These are phyloP conservation scores for Amphimedon queenslandica DNA, from an alignment of 37 sponge, comb jelly and placozoan species.

Conservation along the genomic window DNA sequence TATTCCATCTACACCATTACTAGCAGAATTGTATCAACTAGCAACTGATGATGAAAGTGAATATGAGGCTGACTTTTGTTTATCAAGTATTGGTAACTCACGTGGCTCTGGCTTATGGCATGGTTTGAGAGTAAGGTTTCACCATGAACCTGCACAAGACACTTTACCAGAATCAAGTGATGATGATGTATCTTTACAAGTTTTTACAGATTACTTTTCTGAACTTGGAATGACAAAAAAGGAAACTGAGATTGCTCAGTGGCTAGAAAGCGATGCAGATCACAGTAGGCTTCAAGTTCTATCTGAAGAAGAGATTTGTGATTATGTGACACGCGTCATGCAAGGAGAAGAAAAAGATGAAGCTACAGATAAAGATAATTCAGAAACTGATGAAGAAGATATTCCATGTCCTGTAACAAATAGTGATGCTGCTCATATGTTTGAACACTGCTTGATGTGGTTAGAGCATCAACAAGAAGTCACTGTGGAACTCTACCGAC, in stretches of 20 bases:
- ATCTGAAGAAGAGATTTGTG: slow-evolving; percentile 22
- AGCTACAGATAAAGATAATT: background rate
- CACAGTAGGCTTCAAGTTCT: background rate
- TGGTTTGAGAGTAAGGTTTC: background rate
- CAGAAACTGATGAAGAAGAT: background rate
- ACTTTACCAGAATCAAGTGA: background rate
- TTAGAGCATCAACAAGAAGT: slow-evolving; percentile 29
- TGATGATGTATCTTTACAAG: background rate
- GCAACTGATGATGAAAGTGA: background rate
- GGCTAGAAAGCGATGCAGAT: background rate
- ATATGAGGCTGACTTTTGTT: too few species aligned
- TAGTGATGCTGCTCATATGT: slow-evolving; percentile 22
- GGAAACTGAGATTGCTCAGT: background rate
- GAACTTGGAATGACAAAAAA: background rate
- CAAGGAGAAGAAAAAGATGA: slow-evolving; percentile 1
- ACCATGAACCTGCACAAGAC: background rate
- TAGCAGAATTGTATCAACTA: background rate
- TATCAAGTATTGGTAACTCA: too few species aligned
- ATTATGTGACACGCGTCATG: background rate
- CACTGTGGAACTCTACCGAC: too few species aligned
- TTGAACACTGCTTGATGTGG: slow-evolving; percentile 16
- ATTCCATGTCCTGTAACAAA: slow-evolving; percentile 1
- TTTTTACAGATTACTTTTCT: background rate
- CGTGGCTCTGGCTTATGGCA: background rate
- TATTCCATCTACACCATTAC: background rate